These are phyloP conservation scores for Leptarthrus brevirostris DNA, from an alignment of 2,888 invertebrate genomes.

Conservation along the genomic window DNA sequence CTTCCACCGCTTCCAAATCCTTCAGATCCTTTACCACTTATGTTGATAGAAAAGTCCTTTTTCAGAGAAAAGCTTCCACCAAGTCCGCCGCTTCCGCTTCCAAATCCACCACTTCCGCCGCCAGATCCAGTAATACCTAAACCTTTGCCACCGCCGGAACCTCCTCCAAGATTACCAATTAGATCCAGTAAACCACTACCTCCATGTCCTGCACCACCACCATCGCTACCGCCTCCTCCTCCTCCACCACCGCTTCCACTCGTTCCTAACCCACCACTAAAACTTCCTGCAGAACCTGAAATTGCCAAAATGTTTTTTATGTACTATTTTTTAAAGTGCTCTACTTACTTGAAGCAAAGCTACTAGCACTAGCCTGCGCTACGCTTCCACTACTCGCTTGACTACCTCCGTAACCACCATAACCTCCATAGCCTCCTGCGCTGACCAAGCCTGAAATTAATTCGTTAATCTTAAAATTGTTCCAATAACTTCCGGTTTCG, in stretches of 20 bases:
- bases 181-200: neutral
- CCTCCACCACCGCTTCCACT: no score
- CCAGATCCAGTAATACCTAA: no score
- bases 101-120: neutral
- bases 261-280: neutral
- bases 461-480: neutral
- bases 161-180: neutral
- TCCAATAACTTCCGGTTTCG: neutral
- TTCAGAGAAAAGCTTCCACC: neutral
- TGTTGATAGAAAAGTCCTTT: neutral
- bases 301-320: neutral
- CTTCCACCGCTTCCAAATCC: neutral
- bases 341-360: constrained; percentile 1
- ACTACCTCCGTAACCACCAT: neutral
- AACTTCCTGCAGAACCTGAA: neutral
- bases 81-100: neutral
- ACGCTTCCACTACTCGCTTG: neutral
- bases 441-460: neutral
- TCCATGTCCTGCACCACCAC: neutral
- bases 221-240: neutral
- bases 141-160: no score
- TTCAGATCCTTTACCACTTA: neutral
- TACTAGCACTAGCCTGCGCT: neutral
- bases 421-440: neutral
- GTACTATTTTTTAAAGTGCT: neutral